phyloP scores from a whole-genome alignment of 2,797 vertebrate genomes.

The Enteromius unitaeniatus region DNA sequence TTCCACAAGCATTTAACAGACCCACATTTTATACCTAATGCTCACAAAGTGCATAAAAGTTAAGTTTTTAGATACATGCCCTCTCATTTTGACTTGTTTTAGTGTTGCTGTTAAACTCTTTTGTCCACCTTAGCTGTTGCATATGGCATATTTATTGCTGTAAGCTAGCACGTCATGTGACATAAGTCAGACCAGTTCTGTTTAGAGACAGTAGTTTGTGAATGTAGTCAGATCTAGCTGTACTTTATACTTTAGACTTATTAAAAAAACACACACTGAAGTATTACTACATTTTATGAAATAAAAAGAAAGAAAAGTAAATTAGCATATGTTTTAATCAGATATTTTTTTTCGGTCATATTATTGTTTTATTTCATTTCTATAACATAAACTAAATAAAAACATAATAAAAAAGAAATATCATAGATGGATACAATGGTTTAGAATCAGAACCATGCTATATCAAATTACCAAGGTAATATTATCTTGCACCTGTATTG shows the following conservation, averaged over 20 bases:
- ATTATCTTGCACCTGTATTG: background rate
- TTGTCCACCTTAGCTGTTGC: background rate
- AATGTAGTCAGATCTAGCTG: background rate
- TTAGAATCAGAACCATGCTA: background rate
- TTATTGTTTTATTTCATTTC: background rate
- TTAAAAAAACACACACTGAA: background rate
- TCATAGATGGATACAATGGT: background rate
- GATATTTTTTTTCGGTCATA: rapidly evolving
- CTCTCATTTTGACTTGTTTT: background rate
- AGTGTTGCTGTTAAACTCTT: background rate
- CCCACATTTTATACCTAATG: background rate
- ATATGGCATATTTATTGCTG: background rate
- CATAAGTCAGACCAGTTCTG: too few species aligned
- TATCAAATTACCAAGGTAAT: background rate
- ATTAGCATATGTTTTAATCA: background rate
- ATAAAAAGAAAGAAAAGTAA: background rate
- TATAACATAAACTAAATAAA: background rate
- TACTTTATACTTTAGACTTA: too few species aligned
- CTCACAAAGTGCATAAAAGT: conserved; percentile 10
- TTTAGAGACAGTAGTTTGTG: background rate
- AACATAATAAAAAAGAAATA: background rate
- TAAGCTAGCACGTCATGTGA: background rate
- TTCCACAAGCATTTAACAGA: background rate
- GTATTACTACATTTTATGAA: background rate
- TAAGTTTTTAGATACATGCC: background rate